phyloP scores from a whole-genome alignment of 2,888 invertebrate genomes.

The Drosophila kanekoi region DNA sequence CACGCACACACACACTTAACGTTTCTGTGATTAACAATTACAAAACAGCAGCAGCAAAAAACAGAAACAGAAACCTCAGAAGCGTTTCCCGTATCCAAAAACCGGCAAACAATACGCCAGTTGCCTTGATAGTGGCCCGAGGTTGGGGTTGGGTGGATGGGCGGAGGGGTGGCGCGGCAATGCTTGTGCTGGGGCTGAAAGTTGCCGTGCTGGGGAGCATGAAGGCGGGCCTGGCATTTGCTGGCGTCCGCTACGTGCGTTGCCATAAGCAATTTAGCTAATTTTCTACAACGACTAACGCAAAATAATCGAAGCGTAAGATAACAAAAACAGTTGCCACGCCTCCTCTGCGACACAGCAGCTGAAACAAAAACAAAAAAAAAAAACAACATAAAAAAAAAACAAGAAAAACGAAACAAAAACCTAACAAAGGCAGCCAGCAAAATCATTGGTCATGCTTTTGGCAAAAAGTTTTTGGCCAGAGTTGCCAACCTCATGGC shows the following conservation, averaged over 20 bases:
- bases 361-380: slow-evolving; percentile 1
- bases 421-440: slow-evolving; percentile 5
- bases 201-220: not conserved
- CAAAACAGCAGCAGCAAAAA: slow-evolving; percentile 60
- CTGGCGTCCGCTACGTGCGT: slow-evolving; percentile 71
- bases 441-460: slow-evolving; percentile 35
- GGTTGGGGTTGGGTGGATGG: not conserved
- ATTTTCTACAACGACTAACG: slow-evolving; percentile 69
- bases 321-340: slow-evolving; percentile 54
- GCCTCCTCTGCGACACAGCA: slow-evolving; percentile 13
- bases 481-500: slow-evolving; percentile 10
- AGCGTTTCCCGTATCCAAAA: slow-evolving; percentile 36
- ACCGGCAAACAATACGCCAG: slow-evolving; percentile 44
- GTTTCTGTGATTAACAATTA: slow-evolving; percentile 77
- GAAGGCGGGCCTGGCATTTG: slow-evolving; percentile 37
- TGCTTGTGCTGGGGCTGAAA: not conserved
- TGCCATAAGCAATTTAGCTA: slow-evolving; percentile 82
- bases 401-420: not conserved
- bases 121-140: not conserved
- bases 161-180: not conserved
- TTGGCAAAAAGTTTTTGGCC: slow-evolving; percentile 16
- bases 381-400: not conserved
- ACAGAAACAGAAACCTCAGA: slow-evolving; percentile 43
- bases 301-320: slow-evolving; percentile 75
- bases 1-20: slow-evolving; percentile 32